A percentile compares a stretch with the other conserved stretches of the same genome.
Evolutionary conservation across 1,140 invertebrate species (phyloP).

Genomic region (Phymastichus coffea): DNA sequence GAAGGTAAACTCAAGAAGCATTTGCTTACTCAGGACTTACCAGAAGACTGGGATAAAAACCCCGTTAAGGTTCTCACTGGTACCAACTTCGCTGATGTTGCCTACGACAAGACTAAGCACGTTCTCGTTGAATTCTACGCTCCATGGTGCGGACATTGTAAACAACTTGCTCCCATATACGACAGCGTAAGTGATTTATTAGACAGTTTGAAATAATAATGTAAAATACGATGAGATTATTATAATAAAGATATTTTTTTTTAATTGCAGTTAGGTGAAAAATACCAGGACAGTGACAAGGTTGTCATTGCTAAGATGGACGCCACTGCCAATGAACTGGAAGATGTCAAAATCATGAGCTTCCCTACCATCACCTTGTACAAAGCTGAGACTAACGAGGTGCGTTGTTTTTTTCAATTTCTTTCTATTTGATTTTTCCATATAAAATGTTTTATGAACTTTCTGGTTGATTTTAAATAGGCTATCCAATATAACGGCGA

Average conservation of each 20-base stretch:
- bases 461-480: too few species aligned
- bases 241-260: conserved; percentile 14
- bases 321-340: conserved; percentile 94
- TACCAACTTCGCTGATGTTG: conserved; percentile 95
- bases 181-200: conserved; percentile 61
- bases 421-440: conserved; percentile 26
- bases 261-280: conserved; percentile 69
- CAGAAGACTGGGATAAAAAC: conserved; percentile 95
- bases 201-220: not conserved
- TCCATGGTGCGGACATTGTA: conserved; percentile 97
- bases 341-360: conserved; percentile 89
- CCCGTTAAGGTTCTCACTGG: conserved; percentile 94
- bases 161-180: conserved; percentile 94
- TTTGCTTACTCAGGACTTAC: conserved; percentile 89
- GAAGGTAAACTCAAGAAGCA: conserved; percentile 94
- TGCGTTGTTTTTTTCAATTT: conserved; percentile 43
- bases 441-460: too few species aligned
- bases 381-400: conserved; percentile 89
- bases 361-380: conserved; percentile 98
- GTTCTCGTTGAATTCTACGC: conserved; percentile 99
- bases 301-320: conserved; percentile 98
- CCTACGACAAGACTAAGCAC: conserved; percentile 83
- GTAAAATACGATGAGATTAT: not conserved
- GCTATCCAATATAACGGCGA: conserved; percentile 92
- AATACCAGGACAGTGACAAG: conserved; percentile 81